Evolutionary conservation across 2,888 invertebrate genomes (phyloP).

Genomic region (Dryadula phaetusa): DNA sequence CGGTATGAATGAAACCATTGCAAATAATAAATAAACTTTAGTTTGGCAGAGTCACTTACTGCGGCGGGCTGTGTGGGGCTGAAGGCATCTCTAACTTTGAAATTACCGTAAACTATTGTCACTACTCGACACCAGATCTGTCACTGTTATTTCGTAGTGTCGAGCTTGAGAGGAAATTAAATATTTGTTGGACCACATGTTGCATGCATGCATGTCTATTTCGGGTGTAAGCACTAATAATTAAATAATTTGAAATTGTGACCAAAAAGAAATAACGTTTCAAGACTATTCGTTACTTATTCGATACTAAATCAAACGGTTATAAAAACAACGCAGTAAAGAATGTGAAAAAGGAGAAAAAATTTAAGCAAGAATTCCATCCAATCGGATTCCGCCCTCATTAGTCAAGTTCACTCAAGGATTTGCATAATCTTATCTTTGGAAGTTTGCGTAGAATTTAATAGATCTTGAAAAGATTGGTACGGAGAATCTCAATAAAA

Average conservation of each 20-base stretch:
- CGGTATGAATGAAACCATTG: not conserved
- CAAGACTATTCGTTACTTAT: too few relatives aligned
- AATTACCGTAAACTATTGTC: not conserved
- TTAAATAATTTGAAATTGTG: too few relatives aligned
- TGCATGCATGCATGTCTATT: too few relatives aligned
- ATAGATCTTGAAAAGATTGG: slow-evolving; percentile 1
- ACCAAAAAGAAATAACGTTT: too few relatives aligned
- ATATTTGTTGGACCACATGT: too few relatives aligned
- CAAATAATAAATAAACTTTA: not conserved
- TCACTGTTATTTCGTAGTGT: not conserved
- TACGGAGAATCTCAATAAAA: slow-evolving; percentile 18
- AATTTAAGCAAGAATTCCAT: not conserved
- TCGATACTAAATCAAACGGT: too few relatives aligned
- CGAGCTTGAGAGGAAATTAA: too few relatives aligned
- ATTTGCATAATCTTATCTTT: slow-evolving; percentile 8
- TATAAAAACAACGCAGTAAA: not conserved
- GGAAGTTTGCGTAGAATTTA: not conserved
- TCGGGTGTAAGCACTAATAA: too few relatives aligned
- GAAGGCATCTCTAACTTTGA: slow-evolving; percentile 9
- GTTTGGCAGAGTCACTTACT: not conserved
- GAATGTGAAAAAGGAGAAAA: not conserved
- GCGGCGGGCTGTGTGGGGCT: not conserved
- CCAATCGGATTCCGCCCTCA: not conserved
- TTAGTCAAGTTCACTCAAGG: slow-evolving; percentile 10
- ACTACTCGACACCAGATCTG: not conserved